Percentiles rank a stretch among this genome's conserved stretches.
These are phyloP conservation scores for Apoda limacodes DNA, from an alignment of 2,888 invertebrate genomes.

Conservation along the genomic window DNA sequence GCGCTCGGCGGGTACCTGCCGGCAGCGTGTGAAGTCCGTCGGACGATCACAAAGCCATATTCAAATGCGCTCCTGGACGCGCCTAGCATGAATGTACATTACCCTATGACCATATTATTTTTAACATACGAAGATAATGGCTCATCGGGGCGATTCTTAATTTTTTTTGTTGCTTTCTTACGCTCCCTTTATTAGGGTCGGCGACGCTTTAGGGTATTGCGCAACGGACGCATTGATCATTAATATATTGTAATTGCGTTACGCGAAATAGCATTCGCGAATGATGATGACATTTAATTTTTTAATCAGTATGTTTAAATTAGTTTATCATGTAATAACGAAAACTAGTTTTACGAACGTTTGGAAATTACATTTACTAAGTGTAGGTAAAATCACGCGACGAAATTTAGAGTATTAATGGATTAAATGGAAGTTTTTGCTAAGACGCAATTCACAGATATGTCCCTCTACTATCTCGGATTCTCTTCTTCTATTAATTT, in stretches of 20 bases:
- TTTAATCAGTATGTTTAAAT: too few relatives aligned
- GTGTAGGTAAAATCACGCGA: too few relatives aligned
- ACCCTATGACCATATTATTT: slow-evolving; percentile 70
- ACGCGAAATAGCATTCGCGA: too few relatives aligned
- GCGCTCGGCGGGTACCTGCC: slow-evolving; percentile 23
- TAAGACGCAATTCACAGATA: too few relatives aligned
- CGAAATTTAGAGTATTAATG: too few relatives aligned
- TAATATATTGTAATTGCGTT: slow-evolving; percentile 37
- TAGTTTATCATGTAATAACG: too few relatives aligned
- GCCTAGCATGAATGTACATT: slow-evolving; percentile 62
- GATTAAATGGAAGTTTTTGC: too few relatives aligned
- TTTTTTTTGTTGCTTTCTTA: slow-evolving; percentile 63
- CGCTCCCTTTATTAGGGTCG: slow-evolving; percentile 54
- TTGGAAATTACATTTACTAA: too few relatives aligned
- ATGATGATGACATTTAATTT: too few relatives aligned
- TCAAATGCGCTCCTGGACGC: slow-evolving; percentile 67
- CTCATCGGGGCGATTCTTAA: slow-evolving; percentile 68
- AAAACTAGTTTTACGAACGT: too few relatives aligned
- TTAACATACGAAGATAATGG: slow-evolving; percentile 66
- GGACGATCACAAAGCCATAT: slow-evolving; percentile 56
- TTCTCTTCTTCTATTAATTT: too few relatives aligned
- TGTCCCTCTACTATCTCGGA: too few relatives aligned
- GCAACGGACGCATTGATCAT: slow-evolving; percentile 53
- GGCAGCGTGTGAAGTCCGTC: slow-evolving; percentile 66
- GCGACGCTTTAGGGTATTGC: slow-evolving; percentile 63